Evolutionary conservation across 92 coral and sea anemone species (phyloP), one percentile per base, ranked within the genome.

Genomic region (Phenganax marumi): DNA sequence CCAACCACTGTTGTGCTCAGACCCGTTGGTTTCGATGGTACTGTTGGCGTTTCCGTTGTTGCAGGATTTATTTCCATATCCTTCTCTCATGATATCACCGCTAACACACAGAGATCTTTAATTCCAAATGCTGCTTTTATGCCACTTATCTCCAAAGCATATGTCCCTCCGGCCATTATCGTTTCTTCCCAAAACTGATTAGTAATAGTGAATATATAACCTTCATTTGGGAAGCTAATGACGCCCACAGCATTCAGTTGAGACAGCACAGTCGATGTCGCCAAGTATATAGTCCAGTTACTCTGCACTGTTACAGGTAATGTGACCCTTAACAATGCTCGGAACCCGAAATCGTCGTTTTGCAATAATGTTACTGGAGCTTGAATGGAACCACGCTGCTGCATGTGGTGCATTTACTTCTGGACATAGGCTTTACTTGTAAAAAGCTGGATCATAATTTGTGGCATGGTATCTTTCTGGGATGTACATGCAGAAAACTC

Each of bases 221-320:
- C 79, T 22, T 52, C 19, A 14, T 13, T 50, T 24, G 79, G 79
- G 18, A 52, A 18, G 2, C 49, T 8, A 9, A 10, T 46, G 6
- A 56, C 58, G 8, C 19, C 12, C 8, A 48, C 12, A 6, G 61
- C 79, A n/a, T 50, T 16, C n/a, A 74, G 12, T 12, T 52, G 8
- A 53, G 79, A 74, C n/a, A 74, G 79, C 24, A 75, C 88, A 70
- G 81, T 75, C 12, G 84, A 26, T 55, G 78, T 79, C 50, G 79
- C 76, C 0, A 87, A 55, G 3, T 82, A 76, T 50, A 87, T 70
- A 13, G 18, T 79, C 90, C 90, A 87, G 8, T 87, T 84, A 22
- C 83, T 79, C 12, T 75, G 74, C 10, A 85, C 75, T 23, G 84
- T 75, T 46, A 71, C 73, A 46, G 79, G 76, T 0, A 75, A 66